These are phyloP conservation scores for Morone saxatilis DNA, from an alignment of 2,113 vertebrate species.

Conservation along the genomic window DNA sequence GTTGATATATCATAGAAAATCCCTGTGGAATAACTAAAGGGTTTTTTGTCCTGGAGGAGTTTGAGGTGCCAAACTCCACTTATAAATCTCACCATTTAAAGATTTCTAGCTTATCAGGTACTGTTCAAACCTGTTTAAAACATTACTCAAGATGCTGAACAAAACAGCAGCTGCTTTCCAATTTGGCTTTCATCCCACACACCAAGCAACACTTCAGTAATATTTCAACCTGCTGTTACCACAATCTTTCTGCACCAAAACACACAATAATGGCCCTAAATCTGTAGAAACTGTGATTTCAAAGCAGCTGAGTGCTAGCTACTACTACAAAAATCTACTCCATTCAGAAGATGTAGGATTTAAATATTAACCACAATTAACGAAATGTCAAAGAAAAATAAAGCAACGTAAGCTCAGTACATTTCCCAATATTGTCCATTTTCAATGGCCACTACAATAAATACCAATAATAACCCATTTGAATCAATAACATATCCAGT, in stretches of 20 bases:
- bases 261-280: background rate
- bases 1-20: background rate
- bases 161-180: background rate
- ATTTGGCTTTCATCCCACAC: conserved; percentile 1
- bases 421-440: background rate
- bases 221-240: background rate
- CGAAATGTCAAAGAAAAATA: background rate
- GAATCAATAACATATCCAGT: background rate
- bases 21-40: background rate
- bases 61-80: background rate
- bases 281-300: background rate
- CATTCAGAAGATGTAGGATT: background rate
- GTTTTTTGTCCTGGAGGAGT: background rate
- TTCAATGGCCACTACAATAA: too few species aligned
- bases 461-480: background rate
- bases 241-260: background rate
- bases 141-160: background rate
- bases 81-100: background rate
- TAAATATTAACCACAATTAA: background rate
- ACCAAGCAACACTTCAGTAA: background rate
- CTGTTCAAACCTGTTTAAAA: background rate
- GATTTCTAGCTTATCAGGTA: background rate
- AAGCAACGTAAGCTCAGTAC: background rate
- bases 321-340: background rate
- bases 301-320: background rate